Percentiles rank a stretch among this genome's conserved stretches.
These are phyloP conservation scores for Cydia strobilella DNA, from an alignment of 1,140 invertebrate genomes.

Conservation along the genomic window DNA sequence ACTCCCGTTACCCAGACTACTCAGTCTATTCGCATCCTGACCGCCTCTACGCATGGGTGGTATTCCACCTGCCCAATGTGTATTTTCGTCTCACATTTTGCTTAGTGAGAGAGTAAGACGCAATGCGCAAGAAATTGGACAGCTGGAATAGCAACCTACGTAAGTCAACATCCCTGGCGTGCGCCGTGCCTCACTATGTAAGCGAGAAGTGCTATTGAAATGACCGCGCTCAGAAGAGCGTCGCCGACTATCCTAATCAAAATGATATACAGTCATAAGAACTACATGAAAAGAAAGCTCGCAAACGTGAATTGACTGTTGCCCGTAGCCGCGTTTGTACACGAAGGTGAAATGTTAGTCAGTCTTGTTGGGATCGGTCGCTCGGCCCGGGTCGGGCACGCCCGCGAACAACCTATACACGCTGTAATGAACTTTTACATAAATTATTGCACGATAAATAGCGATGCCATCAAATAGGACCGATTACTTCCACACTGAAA, in stretches of 20 bases:
- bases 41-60: constrained; percentile 37
- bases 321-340: constrained; percentile 53
- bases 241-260: constrained; percentile 34
- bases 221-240: constrained; percentile 33
- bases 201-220: constrained; percentile 34
- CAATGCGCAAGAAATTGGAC: too few relatives aligned
- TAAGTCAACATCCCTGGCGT: neutral
- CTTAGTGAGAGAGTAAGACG: too few relatives aligned
- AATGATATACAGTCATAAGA: constrained; percentile 48
- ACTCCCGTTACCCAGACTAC: constrained; percentile 33
- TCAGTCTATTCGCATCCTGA: constrained; percentile 54
- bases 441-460: constrained; percentile 74
- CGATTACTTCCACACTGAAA: constrained; percentile 28
- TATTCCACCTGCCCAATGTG: too few relatives aligned
- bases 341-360: constrained; percentile 67
- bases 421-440: constrained; percentile 66
- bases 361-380: constrained; percentile 64
- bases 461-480: constrained; percentile 46
- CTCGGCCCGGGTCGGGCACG: constrained; percentile 53
- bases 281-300: constrained; percentile 45
- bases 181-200: neutral
- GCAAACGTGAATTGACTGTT: constrained; percentile 65
- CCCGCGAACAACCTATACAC: constrained; percentile 57
- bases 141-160: too few relatives aligned
- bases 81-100: too few relatives aligned